These are phyloP conservation scores for Copidosoma aretas DNA, from an alignment of 2,888 invertebrate genomes.

Conservation along the genomic window DNA sequence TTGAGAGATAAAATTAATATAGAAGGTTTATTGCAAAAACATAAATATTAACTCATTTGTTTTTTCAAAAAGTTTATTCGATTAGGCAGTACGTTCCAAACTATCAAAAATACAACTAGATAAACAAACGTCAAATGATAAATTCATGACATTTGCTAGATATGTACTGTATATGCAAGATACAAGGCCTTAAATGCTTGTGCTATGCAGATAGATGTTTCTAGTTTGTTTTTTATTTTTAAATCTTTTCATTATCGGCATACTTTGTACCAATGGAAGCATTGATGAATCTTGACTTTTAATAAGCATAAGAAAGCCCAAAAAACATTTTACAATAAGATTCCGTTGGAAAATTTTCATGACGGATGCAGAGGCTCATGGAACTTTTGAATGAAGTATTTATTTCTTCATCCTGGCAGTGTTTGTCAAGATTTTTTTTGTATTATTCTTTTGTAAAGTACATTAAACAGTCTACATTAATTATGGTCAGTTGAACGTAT, in stretches of 20 bases:
- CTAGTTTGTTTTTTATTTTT: slow-evolving; percentile 45
- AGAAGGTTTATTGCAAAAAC: neutral
- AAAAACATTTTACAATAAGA: slow-evolving; percentile 20
- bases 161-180: slow-evolving; percentile 43
- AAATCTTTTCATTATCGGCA: slow-evolving; percentile 46
- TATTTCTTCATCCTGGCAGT: slow-evolving; percentile 36
- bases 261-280: slow-evolving; percentile 55
- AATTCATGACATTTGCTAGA: slow-evolving; percentile 48
- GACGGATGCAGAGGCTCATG: slow-evolving; percentile 15
- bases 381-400: slow-evolving; percentile 18
- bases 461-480: slow-evolving; percentile 25
- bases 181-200: too few relatives aligned
- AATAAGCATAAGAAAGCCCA: slow-evolving; percentile 16
- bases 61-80: slow-evolving; percentile 37
- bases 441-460: slow-evolving; percentile 20
- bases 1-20: slow-evolving; percentile 9
- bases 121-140: slow-evolving; percentile 49
- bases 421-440: slow-evolving; percentile 1
- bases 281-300: slow-evolving; percentile 38
- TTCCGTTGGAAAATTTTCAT: slow-evolving; percentile 14
- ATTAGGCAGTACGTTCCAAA: slow-evolving; percentile 46
- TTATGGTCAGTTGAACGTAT: slow-evolving; percentile 27
- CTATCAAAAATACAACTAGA: slow-evolving; percentile 45
- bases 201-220: slow-evolving; percentile 38
- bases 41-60: slow-evolving; percentile 7